phyloP scores from a whole-genome alignment of 2,797 vertebrate genomes.

The Gobio occitaniae region DNA sequence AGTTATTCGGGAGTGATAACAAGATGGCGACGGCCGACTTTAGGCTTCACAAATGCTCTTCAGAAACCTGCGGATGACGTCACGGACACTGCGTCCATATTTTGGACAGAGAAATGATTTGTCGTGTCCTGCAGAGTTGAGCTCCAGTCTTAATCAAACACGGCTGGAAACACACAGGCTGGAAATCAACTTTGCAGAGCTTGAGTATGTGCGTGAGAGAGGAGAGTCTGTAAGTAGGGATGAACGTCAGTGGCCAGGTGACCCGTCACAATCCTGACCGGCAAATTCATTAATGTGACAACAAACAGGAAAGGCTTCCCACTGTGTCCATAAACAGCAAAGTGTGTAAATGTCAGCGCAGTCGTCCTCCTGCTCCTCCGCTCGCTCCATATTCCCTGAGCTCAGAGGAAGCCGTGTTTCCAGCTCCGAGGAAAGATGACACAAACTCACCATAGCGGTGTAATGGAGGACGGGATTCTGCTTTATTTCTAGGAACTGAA shows the following conservation, averaged over 20 bases:
- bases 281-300: conserved; percentile 66
- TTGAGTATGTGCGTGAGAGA: no score
- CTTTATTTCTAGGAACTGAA: background rate
- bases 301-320: conserved; percentile 67
- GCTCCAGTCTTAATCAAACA: background rate
- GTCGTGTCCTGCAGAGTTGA: background rate
- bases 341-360: conserved; percentile 62
- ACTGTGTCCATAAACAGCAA: conserved; percentile 55
- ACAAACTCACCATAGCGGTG: background rate
- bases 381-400: conserved; percentile 52
- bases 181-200: no score
- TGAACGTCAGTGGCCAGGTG: conserved; percentile 70
- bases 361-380: conserved; percentile 55
- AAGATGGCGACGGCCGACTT: no score
- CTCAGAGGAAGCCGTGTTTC: conserved; percentile 41
- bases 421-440: background rate
- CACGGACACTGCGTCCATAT: no score
- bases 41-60: no score
- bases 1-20: no score
- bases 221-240: conserved; percentile 56
- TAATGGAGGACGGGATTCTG: background rate
- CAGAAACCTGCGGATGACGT: no score
- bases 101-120: background rate
- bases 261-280: conserved; percentile 67
- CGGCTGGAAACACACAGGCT: background rate